Evolutionary conservation across 1,140 invertebrate species (phyloP).

Genomic region (Rhizoglyphus robini): DNA sequence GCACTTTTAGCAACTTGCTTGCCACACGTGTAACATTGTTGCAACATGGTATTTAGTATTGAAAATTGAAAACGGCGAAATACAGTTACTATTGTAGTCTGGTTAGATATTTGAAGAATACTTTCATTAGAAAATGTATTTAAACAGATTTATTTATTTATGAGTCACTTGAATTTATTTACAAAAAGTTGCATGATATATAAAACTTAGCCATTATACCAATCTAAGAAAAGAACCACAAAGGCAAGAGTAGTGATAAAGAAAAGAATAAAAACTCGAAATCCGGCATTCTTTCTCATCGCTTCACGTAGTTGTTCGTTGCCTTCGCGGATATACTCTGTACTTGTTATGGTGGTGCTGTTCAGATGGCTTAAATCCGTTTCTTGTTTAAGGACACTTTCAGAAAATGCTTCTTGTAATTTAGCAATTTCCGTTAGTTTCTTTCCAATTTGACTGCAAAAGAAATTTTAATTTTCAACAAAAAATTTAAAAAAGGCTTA

Average conservation of each 20-base stretch:
- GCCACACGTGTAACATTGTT: too few relatives aligned
- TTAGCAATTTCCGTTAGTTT: slow-evolving; percentile 90
- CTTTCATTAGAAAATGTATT: too few relatives aligned
- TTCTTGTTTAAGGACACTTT: slow-evolving; percentile 90
- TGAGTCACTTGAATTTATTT: neutral
- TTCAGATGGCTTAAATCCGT: slow-evolving; percentile 77
- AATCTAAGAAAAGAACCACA: slow-evolving; percentile 86
- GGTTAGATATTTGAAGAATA: too few relatives aligned
- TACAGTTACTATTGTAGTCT: too few relatives aligned
- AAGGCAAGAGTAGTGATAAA: slow-evolving; percentile 91
- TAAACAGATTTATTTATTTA: too few relatives aligned
- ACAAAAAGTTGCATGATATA: neutral
- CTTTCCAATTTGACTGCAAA: slow-evolving; percentile 45
- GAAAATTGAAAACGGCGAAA: too few relatives aligned
- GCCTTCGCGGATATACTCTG: slow-evolving; percentile 86
- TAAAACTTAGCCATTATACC: slow-evolving; percentile 65
- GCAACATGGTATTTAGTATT: too few relatives aligned
- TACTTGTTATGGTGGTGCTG: slow-evolving; percentile 69
- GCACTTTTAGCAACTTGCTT: too few relatives aligned
- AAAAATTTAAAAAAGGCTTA: slow-evolving; percentile 38
- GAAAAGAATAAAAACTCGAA: slow-evolving; percentile 84
- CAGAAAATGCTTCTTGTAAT: slow-evolving; percentile 89
- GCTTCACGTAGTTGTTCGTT: slow-evolving; percentile 85
- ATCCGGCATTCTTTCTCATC: slow-evolving; percentile 85
- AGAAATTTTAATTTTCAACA: slow-evolving; percentile 17